phyloP scores from a whole-genome alignment of 2,113 vertebrate species.

The Circaetus cinerascens region DNA sequence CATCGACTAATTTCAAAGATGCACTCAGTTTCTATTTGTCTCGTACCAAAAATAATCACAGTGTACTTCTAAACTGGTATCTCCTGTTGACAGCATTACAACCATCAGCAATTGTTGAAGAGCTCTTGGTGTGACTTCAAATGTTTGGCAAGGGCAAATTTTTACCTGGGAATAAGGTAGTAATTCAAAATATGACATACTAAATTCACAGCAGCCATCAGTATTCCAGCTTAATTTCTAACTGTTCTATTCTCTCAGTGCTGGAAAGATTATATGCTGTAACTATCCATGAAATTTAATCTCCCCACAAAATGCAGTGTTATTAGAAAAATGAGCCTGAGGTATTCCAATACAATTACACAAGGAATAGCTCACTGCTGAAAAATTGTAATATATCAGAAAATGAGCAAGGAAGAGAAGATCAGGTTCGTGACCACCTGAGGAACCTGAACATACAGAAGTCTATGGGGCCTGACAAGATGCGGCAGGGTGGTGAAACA shows the following conservation, averaged over 20 bases:
- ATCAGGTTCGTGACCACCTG: not conserved
- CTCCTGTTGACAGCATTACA: not conserved
- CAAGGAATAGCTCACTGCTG: not conserved
- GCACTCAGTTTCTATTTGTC: not conserved
- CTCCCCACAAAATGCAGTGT: not conserved
- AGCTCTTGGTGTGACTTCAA: not conserved
- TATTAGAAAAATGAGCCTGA: not conserved
- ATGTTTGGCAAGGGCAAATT: not conserved
- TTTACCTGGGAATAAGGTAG: not conserved
- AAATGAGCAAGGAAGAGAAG: not conserved
- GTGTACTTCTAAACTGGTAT: not conserved
- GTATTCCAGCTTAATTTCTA: not conserved
- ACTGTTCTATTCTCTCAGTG: not conserved
- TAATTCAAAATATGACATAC: not conserved
- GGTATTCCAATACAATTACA: not conserved
- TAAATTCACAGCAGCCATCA: not conserved
- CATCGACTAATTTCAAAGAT: not conserved
- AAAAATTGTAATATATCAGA: not conserved
- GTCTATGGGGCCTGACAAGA: not conserved
- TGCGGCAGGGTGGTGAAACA: not conserved
- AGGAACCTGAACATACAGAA: not conserved
- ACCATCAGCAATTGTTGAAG: not conserved
- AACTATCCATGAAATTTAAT: not conserved
- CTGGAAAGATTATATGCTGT: not conserved
- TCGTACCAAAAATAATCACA: not conserved